Conservation (phyloP, 2,113 vertebrate species). For the Pungitius pungitius region DNA sequence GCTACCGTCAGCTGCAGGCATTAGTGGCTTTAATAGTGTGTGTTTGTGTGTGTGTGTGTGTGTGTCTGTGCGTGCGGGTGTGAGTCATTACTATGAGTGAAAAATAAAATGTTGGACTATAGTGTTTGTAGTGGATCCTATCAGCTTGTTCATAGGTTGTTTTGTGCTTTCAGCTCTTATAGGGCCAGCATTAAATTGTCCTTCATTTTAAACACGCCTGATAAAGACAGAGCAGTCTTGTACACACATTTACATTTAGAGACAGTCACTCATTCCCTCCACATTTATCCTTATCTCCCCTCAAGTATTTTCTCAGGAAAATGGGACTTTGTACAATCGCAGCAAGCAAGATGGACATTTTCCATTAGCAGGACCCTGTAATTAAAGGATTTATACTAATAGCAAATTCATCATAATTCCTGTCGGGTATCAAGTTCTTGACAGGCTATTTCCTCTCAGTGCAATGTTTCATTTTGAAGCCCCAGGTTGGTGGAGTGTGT, state of each 20-base stretch:
- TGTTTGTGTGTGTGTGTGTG: slow-evolving; percentile 33
- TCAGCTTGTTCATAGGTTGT: no score
- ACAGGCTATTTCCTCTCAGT: slow-evolving; percentile 75
- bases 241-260: no score
- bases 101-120: no score
- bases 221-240: no score
- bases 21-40: slow-evolving; percentile 75
- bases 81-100: background rate
- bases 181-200: no score
- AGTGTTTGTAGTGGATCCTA: no score
- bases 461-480: slow-evolving; percentile 66
- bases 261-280: no score
- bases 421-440: slow-evolving; percentile 68
- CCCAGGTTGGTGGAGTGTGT: slow-evolving; percentile 62
- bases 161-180: no score
- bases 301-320: slow-evolving; percentile 66
- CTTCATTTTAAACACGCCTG: no score
- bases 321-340: slow-evolving; percentile 67
- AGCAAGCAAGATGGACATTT: slow-evolving; percentile 77
- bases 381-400: slow-evolving; percentile 79
- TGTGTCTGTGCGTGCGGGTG: slow-evolving; percentile 27
- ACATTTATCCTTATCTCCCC: no score
- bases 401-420: slow-evolving; percentile 79
- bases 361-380: slow-evolving; percentile 76
- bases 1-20: slow-evolving; percentile 67